A percentile compares a stretch with the other conserved stretches of the same genome.
These are phyloP conservation scores for Tenualosa thibaudeaui DNA, from an alignment of 2,797 vertebrate genomes.

Conservation along the genomic window DNA sequence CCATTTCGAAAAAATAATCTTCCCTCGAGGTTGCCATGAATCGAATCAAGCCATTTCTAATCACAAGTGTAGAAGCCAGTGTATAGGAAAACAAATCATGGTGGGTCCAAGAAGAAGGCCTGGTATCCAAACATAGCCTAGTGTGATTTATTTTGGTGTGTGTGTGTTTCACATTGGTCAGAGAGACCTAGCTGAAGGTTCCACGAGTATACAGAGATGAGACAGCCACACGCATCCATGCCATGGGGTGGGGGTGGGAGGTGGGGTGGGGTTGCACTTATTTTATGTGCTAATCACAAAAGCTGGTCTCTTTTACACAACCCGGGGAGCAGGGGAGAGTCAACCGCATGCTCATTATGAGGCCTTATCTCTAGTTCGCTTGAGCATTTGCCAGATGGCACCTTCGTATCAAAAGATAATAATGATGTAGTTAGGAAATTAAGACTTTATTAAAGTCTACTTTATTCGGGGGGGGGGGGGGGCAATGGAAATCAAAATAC, in stretches of 20 bases:
- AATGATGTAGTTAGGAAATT: conserved; percentile 81
- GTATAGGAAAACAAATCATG: conserved; percentile 4
- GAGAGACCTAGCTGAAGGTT: not conserved
- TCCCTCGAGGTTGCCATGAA: conserved; percentile 5
- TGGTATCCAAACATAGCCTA: not conserved
- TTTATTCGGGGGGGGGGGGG: conserved; percentile 58
- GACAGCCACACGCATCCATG: not conserved
- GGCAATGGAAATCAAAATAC: conserved; percentile 66
- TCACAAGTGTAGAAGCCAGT: not conserved
- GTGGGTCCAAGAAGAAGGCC: not conserved
- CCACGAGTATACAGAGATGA: not conserved
- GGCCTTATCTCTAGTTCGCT: conserved; percentile 75
- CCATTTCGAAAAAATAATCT: conserved; percentile 23
- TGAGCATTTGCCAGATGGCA: conserved; percentile 80
- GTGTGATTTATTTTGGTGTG: not conserved
- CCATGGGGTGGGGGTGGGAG: not conserved
- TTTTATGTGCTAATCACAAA: conserved; percentile 67
- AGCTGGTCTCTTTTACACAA: conserved; percentile 61
- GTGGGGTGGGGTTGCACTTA: not conserved
- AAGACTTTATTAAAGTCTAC: conserved; percentile 80
- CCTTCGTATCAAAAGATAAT: conserved; percentile 78
- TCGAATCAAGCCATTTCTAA: conserved; percentile 15
- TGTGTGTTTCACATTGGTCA: not conserved
- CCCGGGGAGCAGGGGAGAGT: conserved; percentile 57
- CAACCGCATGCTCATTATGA: conserved; percentile 76